These are phyloP conservation scores for Dasypolia templi DNA, from an alignment of 2,888 invertebrate species.

Conservation along the genomic window DNA sequence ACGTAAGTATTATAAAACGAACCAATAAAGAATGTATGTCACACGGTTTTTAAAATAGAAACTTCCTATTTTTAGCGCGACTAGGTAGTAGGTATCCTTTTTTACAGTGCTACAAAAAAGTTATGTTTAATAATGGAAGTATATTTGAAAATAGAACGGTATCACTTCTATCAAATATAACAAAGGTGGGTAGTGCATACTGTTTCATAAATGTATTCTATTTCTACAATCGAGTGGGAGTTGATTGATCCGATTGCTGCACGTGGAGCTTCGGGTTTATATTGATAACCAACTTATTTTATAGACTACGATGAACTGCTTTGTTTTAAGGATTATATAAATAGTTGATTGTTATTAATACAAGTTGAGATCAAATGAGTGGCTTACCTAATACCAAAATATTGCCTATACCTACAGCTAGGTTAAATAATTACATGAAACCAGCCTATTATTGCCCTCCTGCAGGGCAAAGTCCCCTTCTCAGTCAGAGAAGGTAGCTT, in stretches of 20 bases:
- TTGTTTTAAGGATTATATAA: not conserved
- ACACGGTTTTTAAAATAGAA: not conserved
- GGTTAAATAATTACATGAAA: too few species aligned
- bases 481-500: too few species aligned
- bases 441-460: too few species aligned
- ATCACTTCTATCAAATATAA: not conserved
- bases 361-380: not conserved
- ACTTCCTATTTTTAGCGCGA: not conserved
- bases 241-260: slow-evolving; percentile 28
- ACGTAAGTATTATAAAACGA: not conserved
- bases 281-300: slow-evolving; percentile 13
- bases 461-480: too few species aligned
- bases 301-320: not conserved
- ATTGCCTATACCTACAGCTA: not conserved
- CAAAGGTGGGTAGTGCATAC: slow-evolving; percentile 7
- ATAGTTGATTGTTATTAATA: not conserved
- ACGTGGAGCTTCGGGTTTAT: slow-evolving; percentile 9
- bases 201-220: slow-evolving; percentile 30
- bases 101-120: not conserved
- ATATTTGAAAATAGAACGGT: not conserved
- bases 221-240: slow-evolving; percentile 22
- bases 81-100: too few species aligned
- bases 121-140: not conserved
- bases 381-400: not conserved
- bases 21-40: too few species aligned